phyloP scores from a whole-genome alignment of 2,113 vertebrate genomes.

The Solea solea region DNA sequence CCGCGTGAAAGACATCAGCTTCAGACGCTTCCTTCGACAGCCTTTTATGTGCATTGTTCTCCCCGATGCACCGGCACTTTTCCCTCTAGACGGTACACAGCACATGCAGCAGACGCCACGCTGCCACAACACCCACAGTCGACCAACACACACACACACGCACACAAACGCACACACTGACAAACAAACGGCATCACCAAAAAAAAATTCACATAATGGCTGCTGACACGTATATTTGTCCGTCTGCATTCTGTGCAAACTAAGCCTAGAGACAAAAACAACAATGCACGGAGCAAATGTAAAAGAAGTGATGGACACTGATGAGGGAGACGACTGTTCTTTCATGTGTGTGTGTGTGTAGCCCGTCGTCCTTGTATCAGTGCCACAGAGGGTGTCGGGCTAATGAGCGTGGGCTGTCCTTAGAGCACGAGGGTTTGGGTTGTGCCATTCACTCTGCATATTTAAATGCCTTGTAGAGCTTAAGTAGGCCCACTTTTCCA shows the following conservation, averaged over 20 bases:
- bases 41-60: slow-evolving; percentile 78
- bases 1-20: slow-evolving; percentile 63
- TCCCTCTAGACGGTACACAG: slow-evolving; percentile 57
- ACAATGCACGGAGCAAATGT: slow-evolving; percentile 47
- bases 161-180: neutral
- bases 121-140: slow-evolving; percentile 55
- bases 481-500: slow-evolving; percentile 81
- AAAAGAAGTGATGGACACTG: slow-evolving; percentile 73
- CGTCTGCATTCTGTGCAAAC: slow-evolving; percentile 66
- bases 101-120: slow-evolving; percentile 59
- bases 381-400: slow-evolving; percentile 69
- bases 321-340: slow-evolving; percentile 60
- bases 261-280: slow-evolving; percentile 72
- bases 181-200: slow-evolving; percentile 56
- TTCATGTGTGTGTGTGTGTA: slow-evolving; percentile 30
- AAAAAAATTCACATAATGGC: slow-evolving; percentile 64
- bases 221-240: slow-evolving; percentile 72
- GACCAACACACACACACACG: slow-evolving; percentile 12
- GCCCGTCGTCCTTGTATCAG: slow-evolving; percentile 64
- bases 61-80: slow-evolving; percentile 45
- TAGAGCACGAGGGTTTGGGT: slow-evolving; percentile 77
- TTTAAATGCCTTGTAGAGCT: slow-evolving; percentile 83
- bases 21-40: slow-evolving; percentile 72
- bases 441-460: slow-evolving; percentile 80
- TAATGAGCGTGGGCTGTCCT: slow-evolving; percentile 78